These are phyloP conservation scores for Lagria hirta DNA, from an alignment of 2,888 invertebrate species.

Conservation along the genomic window DNA sequence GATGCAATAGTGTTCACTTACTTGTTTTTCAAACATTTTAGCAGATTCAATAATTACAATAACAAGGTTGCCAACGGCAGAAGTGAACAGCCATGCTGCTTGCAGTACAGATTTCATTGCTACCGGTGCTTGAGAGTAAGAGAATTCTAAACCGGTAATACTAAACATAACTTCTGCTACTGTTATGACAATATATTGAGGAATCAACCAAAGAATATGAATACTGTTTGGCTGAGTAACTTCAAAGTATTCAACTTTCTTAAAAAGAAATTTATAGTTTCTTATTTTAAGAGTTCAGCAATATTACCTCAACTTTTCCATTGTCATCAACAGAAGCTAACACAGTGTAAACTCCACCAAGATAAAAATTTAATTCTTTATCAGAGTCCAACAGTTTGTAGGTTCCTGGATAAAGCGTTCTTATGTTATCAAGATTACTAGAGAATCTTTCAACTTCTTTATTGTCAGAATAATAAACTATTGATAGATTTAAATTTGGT, in stretches of 20 bases:
- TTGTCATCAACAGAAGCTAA: conserved; percentile 44
- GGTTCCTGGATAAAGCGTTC: conserved; percentile 29
- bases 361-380: conserved; percentile 49
- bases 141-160: conserved; percentile 90
- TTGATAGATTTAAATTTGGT: conserved; percentile 9
- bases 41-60: conserved; percentile 86
- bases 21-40: conserved; percentile 74
- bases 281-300: too few species aligned
- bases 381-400: conserved; percentile 24
- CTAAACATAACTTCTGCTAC: conserved; percentile 93
- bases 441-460: conserved; percentile 5
- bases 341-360: conserved; percentile 69
- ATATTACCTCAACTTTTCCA: conserved; percentile 8
- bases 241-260: conserved; percentile 40
- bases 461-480: background rate
- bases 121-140: conserved; percentile 65
- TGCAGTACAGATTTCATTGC: background rate
- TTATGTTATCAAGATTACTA: conserved; percentile 3
- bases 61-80: conserved; percentile 90
- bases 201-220: conserved; percentile 80
- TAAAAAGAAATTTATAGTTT: too few species aligned
- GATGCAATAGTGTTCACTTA: too few species aligned
- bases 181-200: conserved; percentile 88
- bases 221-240: conserved; percentile 70
- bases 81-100: conserved; percentile 57